Conservation (phyloP, 1,140 invertebrate genomes). For the Agraylea sexmaculata region DNA sequence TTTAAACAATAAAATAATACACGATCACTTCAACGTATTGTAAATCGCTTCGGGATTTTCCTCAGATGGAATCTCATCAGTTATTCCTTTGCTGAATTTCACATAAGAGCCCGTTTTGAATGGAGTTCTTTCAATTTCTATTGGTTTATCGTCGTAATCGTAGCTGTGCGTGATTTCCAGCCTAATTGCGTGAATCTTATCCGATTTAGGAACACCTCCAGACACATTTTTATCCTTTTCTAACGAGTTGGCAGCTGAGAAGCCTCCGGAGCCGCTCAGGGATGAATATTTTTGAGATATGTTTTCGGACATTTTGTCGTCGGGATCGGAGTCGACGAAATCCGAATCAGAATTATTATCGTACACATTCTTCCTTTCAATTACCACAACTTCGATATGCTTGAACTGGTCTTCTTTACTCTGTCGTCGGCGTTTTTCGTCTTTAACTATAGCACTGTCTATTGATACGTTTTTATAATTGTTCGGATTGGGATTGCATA, state of each 20-base stretch:
- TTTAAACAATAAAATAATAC: constrained; percentile 1
- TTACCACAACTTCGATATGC: constrained; percentile 41
- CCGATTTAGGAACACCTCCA: constrained; percentile 6
- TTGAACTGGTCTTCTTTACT: constrained; percentile 36
- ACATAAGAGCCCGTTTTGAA: constrained; percentile 18
- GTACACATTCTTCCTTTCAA: constrained; percentile 35
- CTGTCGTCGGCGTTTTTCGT: constrained; percentile 36
- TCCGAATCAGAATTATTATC: constrained; percentile 15
- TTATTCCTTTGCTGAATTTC: constrained; percentile 16
- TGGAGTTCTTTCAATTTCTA: constrained; percentile 8
- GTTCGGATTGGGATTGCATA: constrained; percentile 32
- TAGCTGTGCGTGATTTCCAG: constrained; percentile 17
- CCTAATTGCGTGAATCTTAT: constrained; percentile 18
- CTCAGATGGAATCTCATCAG: constrained; percentile 1
- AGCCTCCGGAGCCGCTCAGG: constrained; percentile 16
- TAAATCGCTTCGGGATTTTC: constrained; percentile 16
- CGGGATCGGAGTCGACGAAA: constrained; percentile 18
- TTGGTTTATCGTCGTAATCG: constrained; percentile 10
- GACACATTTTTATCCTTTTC: constrained; percentile 16
- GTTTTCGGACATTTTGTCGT: constrained; percentile 19
- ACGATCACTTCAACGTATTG: constrained; percentile 18
- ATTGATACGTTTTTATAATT: constrained; percentile 18
- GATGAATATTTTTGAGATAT: constrained; percentile 19
- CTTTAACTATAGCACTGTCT: constrained; percentile 30
- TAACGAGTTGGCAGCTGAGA: constrained; percentile 18